Percentiles rank a stretch among this genome's conserved stretches.
Conservation (phyloP, 1,140 invertebrate genomes). For the Dermatophagoides farinae region DNA sequence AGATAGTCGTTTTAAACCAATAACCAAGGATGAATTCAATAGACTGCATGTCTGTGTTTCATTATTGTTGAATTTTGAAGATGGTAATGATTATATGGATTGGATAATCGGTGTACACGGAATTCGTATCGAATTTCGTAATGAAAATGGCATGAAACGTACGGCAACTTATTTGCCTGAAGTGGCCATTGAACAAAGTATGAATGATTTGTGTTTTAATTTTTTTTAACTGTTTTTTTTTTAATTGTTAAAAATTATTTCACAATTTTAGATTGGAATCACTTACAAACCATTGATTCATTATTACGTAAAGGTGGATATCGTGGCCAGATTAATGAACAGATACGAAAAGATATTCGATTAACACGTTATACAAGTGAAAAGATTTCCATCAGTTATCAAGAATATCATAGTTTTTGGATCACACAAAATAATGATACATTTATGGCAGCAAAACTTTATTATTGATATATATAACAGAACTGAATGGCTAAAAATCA, state of each 20-base stretch:
- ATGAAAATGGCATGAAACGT: slow-evolving; percentile 79
- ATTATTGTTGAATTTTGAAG: slow-evolving; percentile 83
- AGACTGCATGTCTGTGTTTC: slow-evolving; percentile 84
- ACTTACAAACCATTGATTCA: slow-evolving; percentile 91
- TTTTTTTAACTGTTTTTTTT: neutral
- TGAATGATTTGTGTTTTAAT: neutral
- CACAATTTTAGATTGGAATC: slow-evolving; percentile 70
- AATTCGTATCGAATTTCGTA: slow-evolving; percentile 90
- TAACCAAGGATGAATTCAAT: slow-evolving; percentile 75
- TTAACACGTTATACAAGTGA: slow-evolving; percentile 84
- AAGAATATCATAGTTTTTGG: slow-evolving; percentile 39
- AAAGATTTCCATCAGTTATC: slow-evolving; percentile 57
- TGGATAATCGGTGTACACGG: slow-evolving; percentile 94
- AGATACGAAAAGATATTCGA: slow-evolving; percentile 66
- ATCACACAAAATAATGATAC: neutral
- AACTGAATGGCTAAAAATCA: no score
- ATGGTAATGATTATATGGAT: slow-evolving; percentile 78
- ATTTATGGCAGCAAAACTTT: neutral
- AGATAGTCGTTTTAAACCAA: slow-evolving; percentile 88
- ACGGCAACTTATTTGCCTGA: slow-evolving; percentile 95
- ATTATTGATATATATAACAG: no score
- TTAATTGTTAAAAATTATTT: slow-evolving; percentile 8
- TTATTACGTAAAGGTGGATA: slow-evolving; percentile 88
- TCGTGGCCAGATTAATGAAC: slow-evolving; percentile 65
- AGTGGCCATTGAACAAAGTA: slow-evolving; percentile 81